A percentile compares a stretch with the other conserved stretches of the same genome.
These are phyloP conservation scores for Bactericera cockerelli DNA, from an alignment of 1,140 invertebrate species.

Conservation along the genomic window DNA sequence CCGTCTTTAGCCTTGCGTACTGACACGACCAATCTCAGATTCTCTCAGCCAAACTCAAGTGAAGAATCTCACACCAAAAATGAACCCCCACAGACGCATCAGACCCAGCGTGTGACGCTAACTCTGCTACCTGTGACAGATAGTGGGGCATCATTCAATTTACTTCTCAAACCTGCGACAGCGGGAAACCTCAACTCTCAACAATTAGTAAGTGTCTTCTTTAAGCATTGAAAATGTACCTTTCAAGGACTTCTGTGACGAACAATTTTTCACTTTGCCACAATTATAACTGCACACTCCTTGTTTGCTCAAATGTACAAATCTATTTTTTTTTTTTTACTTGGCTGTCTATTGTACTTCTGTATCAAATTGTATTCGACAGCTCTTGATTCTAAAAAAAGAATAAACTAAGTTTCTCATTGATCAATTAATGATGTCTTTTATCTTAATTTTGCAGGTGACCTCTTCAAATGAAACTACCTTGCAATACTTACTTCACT, in stretches of 20 bases:
- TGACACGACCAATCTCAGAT: background rate
- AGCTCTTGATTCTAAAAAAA: too few species aligned
- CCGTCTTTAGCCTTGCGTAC: background rate
- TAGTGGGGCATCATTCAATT: background rate
- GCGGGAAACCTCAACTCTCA: background rate
- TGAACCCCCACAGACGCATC: background rate
- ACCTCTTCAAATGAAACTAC: conserved; percentile 3
- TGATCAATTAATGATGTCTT: too few species aligned
- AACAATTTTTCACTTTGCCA: too few species aligned
- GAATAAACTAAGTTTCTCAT: too few species aligned
- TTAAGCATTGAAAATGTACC: too few species aligned
- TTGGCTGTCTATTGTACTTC: too few species aligned
- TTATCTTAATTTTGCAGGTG: background rate
- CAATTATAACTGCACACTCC: too few species aligned
- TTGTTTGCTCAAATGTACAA: too few species aligned
- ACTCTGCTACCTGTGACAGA: background rate
- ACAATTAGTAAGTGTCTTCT: too few species aligned
- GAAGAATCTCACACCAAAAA: background rate
- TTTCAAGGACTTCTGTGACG: too few species aligned
- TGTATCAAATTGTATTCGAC: too few species aligned
- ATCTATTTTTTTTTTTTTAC: too few species aligned
- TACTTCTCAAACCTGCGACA: background rate
- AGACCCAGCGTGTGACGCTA: background rate
- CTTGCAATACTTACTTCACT: conserved; percentile 3
- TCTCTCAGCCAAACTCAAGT: background rate